Evolutionary conservation across 2,113 vertebrate genomes (phyloP), one percentile per base, ranked within the genome.

Genomic region (Xerus inauris): DNA sequence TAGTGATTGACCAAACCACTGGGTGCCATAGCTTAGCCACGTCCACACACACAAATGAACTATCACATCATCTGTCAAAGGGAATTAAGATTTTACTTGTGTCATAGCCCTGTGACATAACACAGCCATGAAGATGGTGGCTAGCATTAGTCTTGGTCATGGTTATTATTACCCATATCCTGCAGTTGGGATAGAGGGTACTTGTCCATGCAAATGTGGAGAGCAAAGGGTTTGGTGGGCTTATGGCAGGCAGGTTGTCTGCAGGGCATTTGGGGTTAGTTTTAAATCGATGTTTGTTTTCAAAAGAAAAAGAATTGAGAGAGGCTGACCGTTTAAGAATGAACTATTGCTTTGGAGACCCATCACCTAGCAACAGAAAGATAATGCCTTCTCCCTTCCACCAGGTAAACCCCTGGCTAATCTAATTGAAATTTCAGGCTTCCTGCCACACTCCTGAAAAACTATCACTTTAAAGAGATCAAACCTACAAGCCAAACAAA

Each of bases 401-500:
- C 80, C 89, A 97, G 96, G 95, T 97, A 96, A 96, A 97, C 79
- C 93, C 91, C 87, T 28, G 71, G 87, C 86, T 97, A 95, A 91
- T 87, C 94, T 97, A 92, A 97, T 90, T 96, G 96, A 97, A 97
- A 97, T 97, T 96, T 97, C 96, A 97, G 94, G 87, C 87, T 93
- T 92, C 87, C 89, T 87, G 91, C 83, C 89, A 89, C 92, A 94
- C 91, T 91, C 71, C 67, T 72, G 62, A 94, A 80, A 95, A 93
- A 57, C 13, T 45, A 77, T 95, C 96, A 89, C 76, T 94, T 97
- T 84, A 89, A 92, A 95, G 62, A 83, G 92, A 92, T 97, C 96
- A 96, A 95, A 83, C 51, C 10, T 22, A 90, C 83, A 81, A 86
- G 80, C 51, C 69, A 97, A 95, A 95, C 81, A 91, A 77, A 96